Evolutionary conservation across 2,113 vertebrate species (phyloP), one percentile per base, ranked within the genome.

Genomic region (Hydrolagus affinis): DNA sequence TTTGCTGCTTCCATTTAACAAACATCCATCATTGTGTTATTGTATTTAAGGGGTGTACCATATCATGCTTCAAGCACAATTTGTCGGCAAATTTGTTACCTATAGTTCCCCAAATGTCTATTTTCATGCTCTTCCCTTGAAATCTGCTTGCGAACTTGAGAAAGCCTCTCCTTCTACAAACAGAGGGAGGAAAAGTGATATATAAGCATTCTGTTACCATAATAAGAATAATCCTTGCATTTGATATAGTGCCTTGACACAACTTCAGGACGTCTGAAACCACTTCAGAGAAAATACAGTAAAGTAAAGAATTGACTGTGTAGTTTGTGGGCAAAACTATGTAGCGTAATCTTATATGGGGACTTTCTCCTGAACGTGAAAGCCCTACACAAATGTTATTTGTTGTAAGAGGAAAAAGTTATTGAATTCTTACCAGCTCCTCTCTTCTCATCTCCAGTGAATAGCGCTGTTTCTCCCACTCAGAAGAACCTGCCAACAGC

Each of bases 81-180:
- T 4, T 25, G 11, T 23, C 11, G 10, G 11, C 11, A 12, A 8
- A 11, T 21, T 0, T 62, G 83, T 91, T 95, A 98, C 98, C 97
- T 97, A 90, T 99, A 99, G 90, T 98, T 99, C 85, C 98, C 98
- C 94, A 98, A 94, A 88, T 99, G 95, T 88, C 94, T 94, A 72
- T 96, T 98, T 93, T 99, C 98, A 86, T 98, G 94, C 88, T 98
- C 95, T 89, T 99, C 98, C 91, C 94, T 94, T 70, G 95, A 96
- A 89, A 98, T 93, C 90, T 98, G 98, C 91, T 96, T 98, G 89
- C 97, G 95, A 87, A 99, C 96, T 92, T 98, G 96, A 85, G 94
- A 95, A 86, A 99, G 95, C 86, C 94, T 95, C 89, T 98, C 98
- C 93, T 96, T 99, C 98, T 99, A 91, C 59, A 93, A 93, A 87